These are phyloP conservation scores for Anguilla obscura DNA, from an alignment of 2,797 vertebrate species.

Conservation along the genomic window DNA sequence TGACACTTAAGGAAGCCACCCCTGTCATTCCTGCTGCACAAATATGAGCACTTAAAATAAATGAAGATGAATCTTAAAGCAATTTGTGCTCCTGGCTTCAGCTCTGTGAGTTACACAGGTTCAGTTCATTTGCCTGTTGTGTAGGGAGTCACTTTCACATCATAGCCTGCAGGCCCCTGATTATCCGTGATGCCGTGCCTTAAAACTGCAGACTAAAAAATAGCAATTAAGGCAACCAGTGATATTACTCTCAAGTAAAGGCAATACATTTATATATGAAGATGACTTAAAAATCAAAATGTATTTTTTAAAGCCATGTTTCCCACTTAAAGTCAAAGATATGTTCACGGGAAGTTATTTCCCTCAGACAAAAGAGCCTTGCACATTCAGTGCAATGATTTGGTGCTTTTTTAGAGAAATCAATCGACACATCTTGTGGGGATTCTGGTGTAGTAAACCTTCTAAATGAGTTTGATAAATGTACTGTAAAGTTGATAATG, in stretches of 20 bases:
- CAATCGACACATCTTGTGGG: background rate
- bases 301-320: background rate
- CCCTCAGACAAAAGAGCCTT: background rate
- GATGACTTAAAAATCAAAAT: background rate
- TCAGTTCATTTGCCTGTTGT: background rate
- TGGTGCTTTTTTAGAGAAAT: background rate
- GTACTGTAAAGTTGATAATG: background rate
- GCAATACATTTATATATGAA: background rate
- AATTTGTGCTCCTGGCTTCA: conserved; percentile 4
- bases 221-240: background rate
- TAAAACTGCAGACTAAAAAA: background rate
- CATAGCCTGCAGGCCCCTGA: background rate
- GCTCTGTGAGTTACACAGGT: background rate
- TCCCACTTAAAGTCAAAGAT: background rate
- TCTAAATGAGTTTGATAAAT: background rate
- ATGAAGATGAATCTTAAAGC: background rate
- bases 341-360: background rate
- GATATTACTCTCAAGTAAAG: background rate
- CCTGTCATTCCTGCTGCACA: background rate
- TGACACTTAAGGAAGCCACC: conserved; percentile 17
- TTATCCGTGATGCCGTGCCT: background rate
- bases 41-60: background rate
- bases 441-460: background rate
- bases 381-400: background rate
- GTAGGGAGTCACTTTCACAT: background rate